A percentile compares a stretch with the other conserved stretches of the same genome.
Evolutionary conservation across 1,140 invertebrate species (phyloP).

Genomic region (Marisa cornuarietis): DNA sequence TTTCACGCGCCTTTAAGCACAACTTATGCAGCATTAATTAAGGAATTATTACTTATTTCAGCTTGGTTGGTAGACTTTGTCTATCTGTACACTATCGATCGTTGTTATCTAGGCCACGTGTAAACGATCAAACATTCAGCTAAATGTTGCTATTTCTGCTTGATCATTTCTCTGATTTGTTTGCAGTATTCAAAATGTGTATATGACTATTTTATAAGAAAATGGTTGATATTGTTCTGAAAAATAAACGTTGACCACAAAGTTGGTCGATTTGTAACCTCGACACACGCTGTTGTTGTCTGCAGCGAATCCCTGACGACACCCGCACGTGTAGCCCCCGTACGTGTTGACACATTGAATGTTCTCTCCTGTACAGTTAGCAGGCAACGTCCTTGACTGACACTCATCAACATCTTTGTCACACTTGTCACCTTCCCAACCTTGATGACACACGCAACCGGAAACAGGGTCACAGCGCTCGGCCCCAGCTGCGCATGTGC

Average conservation of each 20-base stretch:
- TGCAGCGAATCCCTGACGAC: slow-evolving; percentile 16
- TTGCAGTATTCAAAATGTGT: no score
- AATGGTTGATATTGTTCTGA: no score
- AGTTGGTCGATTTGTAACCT: not conserved
- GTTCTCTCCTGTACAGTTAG: slow-evolving; percentile 17
- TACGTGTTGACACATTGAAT: slow-evolving; percentile 25
- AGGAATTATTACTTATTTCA: no score
- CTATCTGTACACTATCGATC: no score
- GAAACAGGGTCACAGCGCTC: slow-evolving; percentile 25
- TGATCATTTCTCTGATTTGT: no score
- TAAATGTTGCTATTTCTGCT: no score
- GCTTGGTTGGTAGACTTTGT: no score
- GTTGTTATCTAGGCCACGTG: no score
- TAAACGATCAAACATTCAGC: no score
- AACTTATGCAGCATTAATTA: no score
- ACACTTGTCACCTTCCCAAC: slow-evolving; percentile 36
- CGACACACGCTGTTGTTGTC: not conserved
- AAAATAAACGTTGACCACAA: not conserved
- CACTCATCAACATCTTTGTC: slow-evolving; percentile 31
- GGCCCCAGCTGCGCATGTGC: slow-evolving; percentile 20
- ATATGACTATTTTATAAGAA: no score
- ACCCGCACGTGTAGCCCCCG: slow-evolving; percentile 26
- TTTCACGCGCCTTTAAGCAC: no score
- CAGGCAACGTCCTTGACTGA: not conserved
- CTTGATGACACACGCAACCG: slow-evolving; percentile 33